Conservation (phyloP, 2,888 invertebrate species). For the Chrysolina haemoptera region DNA sequence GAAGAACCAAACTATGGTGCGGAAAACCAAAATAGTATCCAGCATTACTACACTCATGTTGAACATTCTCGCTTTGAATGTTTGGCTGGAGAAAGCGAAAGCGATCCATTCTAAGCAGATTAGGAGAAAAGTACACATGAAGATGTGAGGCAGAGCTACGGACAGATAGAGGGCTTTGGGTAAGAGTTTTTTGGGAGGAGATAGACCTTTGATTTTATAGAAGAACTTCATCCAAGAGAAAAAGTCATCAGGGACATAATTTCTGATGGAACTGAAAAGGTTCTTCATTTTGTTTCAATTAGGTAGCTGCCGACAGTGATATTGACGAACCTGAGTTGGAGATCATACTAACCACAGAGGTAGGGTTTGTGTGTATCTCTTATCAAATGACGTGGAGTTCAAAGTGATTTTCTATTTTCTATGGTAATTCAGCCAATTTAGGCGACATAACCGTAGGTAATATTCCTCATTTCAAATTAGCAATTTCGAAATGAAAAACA, state of each 20-base stretch:
- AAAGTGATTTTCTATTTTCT: too few species aligned
- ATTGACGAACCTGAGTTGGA: too few species aligned
- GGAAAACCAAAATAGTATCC: constrained; percentile 29
- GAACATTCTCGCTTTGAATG: constrained; percentile 36
- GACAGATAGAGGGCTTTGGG: constrained; percentile 29
- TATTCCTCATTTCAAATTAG: too few species aligned
- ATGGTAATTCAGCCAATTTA: too few species aligned
- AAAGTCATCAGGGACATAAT: constrained; percentile 32
- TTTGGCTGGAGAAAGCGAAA: constrained; percentile 18
- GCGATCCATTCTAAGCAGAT: constrained; percentile 25
- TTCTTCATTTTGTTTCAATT: neutral
- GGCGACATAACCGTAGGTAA: too few species aligned
- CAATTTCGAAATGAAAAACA: too few species aligned
- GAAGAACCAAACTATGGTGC: constrained; percentile 30
- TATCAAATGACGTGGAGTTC: too few species aligned
- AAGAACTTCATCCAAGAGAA: constrained; percentile 33
- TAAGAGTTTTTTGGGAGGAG: constrained; percentile 33
- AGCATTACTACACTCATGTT: constrained; percentile 29
- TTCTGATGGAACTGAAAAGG: constrained; percentile 8
- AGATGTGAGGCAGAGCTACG: constrained; percentile 31
- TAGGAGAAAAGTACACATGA: constrained; percentile 17
- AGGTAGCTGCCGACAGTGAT: too few species aligned
- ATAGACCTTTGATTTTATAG: constrained; percentile 29
- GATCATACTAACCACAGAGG: too few species aligned
- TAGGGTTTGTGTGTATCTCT: too few species aligned